phyloP scores from a whole-genome alignment of 2,888 invertebrate genomes.

The Ischnus inquisitorius region DNA sequence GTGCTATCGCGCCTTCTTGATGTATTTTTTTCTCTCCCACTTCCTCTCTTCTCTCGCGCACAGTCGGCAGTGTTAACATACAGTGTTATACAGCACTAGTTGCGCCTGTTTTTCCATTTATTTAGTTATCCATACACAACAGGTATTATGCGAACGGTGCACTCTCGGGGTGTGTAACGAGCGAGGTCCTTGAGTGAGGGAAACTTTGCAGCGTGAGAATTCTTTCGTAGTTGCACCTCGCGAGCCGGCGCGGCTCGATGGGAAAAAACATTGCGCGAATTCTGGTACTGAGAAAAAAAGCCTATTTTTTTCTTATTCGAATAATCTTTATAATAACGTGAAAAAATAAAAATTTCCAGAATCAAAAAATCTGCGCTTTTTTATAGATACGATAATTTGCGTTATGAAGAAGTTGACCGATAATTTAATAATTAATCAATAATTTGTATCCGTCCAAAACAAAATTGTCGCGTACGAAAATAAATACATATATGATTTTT shows the following conservation, averaged over 20 bases:
- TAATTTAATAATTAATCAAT: no score
- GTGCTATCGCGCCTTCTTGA: slow-evolving; percentile 64
- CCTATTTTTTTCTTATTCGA: no score
- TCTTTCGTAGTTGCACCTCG: slow-evolving; percentile 18
- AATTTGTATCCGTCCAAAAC: no score
- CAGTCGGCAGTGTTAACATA: slow-evolving; percentile 5
- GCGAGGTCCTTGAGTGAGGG: slow-evolving; percentile 58
- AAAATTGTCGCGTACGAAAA: no score
- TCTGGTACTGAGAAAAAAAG: neutral
- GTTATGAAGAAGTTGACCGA: no score
- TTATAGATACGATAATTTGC: neutral
- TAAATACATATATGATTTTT: no score
- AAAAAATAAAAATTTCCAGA: neutral
- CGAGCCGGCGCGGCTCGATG: neutral
- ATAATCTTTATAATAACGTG: no score
- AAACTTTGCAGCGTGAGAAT: slow-evolving; percentile 53
- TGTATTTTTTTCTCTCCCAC: slow-evolving; percentile 51
- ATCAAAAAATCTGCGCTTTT: neutral
- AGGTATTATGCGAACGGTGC: slow-evolving; percentile 48
- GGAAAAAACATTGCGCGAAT: neutral
- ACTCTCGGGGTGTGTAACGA: slow-evolving; percentile 13
- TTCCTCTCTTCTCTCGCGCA: slow-evolving; percentile 34
- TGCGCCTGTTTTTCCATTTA: slow-evolving; percentile 45
- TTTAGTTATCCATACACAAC: slow-evolving; percentile 33
- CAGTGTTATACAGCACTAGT: slow-evolving; percentile 7